Percentiles rank a stretch among this genome's conserved stretches.
phyloP scores from a whole-genome alignment of 2,888 invertebrate species.

The Rambutsinella grinnellia region DNA sequence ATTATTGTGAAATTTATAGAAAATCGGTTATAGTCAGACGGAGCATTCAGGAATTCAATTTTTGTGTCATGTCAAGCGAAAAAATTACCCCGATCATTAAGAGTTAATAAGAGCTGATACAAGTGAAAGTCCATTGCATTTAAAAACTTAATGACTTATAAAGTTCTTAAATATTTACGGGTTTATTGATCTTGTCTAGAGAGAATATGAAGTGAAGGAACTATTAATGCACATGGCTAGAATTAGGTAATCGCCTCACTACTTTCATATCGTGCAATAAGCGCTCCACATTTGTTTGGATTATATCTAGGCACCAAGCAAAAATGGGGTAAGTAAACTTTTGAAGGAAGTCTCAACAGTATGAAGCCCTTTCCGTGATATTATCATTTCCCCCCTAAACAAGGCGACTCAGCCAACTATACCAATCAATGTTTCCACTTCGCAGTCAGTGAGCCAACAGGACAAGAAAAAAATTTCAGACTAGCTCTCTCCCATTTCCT shows the following conservation, averaged over 20 bases:
- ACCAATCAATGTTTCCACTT: conserved; percentile 49
- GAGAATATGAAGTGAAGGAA: too few species aligned
- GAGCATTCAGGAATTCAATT: too few species aligned
- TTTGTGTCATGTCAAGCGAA: too few species aligned
- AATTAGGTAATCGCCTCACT: too few species aligned
- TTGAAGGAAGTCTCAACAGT: background rate
- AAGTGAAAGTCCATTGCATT: too few species aligned
- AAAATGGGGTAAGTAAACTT: background rate
- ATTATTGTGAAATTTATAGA: too few species aligned
- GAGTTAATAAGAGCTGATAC: too few species aligned
- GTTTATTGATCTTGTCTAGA: background rate
- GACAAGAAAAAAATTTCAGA: conserved; percentile 19
- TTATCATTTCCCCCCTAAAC: background rate
- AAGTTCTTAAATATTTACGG: conserved; percentile 1
- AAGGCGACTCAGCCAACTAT: conserved; percentile 21
- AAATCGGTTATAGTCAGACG: too few species aligned
- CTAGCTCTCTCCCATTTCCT: conserved; percentile 34
- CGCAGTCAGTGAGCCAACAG: conserved; percentile 46
- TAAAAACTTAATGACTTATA: conserved; percentile 6
- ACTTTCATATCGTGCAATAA: too few species aligned
- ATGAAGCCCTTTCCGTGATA: background rate
- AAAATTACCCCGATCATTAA: too few species aligned
- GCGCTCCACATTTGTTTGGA: too few species aligned
- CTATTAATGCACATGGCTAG: too few species aligned
- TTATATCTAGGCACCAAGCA: background rate